Conservation (phyloP, 2,113 vertebrate species). For the Ahaetulla prasina region DNA sequence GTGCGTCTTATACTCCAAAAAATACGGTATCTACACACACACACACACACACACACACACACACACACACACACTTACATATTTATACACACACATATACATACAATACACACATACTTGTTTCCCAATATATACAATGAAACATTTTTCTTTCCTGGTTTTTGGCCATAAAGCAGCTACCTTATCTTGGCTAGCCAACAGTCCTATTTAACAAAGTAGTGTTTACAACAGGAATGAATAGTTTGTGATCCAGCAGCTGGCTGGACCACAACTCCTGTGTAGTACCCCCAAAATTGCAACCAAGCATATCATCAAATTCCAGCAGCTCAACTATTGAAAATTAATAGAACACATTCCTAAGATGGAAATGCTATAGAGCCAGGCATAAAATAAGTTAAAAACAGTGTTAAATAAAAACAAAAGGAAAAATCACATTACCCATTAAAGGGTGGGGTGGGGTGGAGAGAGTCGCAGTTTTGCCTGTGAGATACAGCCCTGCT, state of each 20-base stretch:
- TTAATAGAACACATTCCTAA: not conserved
- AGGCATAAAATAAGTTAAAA: not conserved
- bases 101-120: not conserved
- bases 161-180: not conserved
- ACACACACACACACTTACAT: no score
- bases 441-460: not conserved
- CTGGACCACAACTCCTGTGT: not conserved
- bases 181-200: not conserved
- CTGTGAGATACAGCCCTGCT: not conserved
- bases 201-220: not conserved
- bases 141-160: not conserved
- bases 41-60: not conserved
- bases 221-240: not conserved
- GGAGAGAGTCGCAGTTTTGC: not conserved
- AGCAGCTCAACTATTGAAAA: not conserved
- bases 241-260: not conserved
- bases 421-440: not conserved
- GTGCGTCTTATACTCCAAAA: no score
- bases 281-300: not conserved
- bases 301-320: not conserved
- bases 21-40: no score
- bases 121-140: not conserved
- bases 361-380: not conserved
- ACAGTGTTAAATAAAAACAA: not conserved
- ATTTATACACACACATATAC: not conserved